Evolutionary conservation across 2,888 invertebrate species (phyloP).

Genomic region (Parthenolecanium corni): DNA sequence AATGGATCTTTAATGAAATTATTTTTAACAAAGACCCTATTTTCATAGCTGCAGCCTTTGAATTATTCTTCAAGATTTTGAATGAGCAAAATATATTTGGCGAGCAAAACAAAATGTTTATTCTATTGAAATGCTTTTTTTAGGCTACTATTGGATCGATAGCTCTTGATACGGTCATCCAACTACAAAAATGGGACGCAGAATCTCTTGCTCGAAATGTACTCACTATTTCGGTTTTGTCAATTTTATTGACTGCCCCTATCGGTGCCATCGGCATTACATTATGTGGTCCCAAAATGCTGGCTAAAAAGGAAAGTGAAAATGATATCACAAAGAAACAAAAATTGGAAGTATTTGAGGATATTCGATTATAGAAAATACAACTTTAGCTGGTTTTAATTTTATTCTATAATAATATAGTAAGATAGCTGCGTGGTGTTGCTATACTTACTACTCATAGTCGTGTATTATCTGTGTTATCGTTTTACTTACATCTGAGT

Average conservation of each 20-base stretch:
- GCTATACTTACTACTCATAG: too few species aligned
- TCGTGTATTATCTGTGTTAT: too few species aligned
- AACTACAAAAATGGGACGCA: slow-evolving; percentile 35
- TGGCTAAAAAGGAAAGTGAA: slow-evolving; percentile 30
- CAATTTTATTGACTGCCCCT: slow-evolving; percentile 40
- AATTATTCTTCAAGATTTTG: neutral
- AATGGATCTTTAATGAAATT: too few species aligned
- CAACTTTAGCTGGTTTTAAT: too few species aligned
- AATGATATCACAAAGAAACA: neutral
- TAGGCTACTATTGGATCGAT: slow-evolving; percentile 72
- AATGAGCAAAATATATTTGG: too few species aligned
- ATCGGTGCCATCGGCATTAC: slow-evolving; percentile 38
- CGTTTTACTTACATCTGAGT: too few species aligned
- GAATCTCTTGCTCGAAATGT: slow-evolving; percentile 31
- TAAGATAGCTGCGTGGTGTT: too few species aligned
- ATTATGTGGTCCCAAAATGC: slow-evolving; percentile 36
- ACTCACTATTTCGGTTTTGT: slow-evolving; percentile 40
- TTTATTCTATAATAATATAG: too few species aligned
- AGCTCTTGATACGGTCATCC: slow-evolving; percentile 53
- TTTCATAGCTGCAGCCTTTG: neutral
- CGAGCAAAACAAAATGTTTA: too few species aligned
- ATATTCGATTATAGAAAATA: neutral
- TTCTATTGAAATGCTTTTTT: too few species aligned
- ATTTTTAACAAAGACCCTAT: neutral
- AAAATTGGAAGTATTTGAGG: neutral